A percentile compares a stretch with the other conserved stretches of the same genome.
phyloP scores from a whole-genome alignment of 2,113 vertebrate species.

The Aegotheles bennettii region DNA sequence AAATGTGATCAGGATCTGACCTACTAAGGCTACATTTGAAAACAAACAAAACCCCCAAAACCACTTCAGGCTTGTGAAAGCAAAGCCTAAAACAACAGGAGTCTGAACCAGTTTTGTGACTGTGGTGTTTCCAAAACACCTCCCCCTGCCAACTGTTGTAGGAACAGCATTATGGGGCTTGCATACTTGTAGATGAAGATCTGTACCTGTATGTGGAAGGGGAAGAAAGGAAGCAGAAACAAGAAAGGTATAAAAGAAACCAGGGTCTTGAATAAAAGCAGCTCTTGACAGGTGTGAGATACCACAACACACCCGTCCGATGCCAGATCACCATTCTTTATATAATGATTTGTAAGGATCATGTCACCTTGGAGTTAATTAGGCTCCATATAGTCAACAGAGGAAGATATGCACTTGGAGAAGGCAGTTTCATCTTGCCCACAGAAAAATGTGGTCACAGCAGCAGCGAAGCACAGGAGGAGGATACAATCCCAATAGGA shows the following conservation, averaged over 20 bases:
- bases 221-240: neutral
- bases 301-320: rapidly evolving
- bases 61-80: neutral
- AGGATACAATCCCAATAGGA: neutral
- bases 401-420: neutral
- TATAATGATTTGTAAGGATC: neutral
- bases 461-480: neutral
- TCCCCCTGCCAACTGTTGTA: rapidly evolving
- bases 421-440: neutral
- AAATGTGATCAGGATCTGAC: neutral
- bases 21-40: neutral
- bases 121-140: neutral
- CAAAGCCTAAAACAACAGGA: neutral
- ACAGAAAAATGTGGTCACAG: neutral
- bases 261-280: neutral
- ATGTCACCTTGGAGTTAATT: neutral
- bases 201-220: neutral
- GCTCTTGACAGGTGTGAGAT: neutral
- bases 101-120: rapidly evolving
- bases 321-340: neutral
- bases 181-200: neutral
- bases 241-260: neutral
- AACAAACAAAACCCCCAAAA: neutral
- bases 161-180: neutral
- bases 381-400: neutral